phyloP scores from a whole-genome alignment of 2,888 invertebrate species.

The Sesia apiformis region DNA sequence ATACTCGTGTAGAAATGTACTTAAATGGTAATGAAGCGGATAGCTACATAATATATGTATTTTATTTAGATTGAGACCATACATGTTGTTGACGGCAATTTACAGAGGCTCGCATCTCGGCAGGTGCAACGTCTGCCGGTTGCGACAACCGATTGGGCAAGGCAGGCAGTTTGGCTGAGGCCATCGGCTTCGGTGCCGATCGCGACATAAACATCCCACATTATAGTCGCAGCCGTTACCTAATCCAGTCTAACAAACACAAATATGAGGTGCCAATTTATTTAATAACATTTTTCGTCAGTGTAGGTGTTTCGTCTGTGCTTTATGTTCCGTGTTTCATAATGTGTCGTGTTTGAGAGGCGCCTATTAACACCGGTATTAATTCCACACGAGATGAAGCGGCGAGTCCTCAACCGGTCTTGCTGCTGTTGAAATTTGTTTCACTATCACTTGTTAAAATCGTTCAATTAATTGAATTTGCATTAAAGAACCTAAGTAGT shows the following conservation, averaged over 20 bases:
- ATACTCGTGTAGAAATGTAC: no score
- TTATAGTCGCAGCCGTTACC: constrained; percentile 50
- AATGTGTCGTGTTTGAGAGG: no score
- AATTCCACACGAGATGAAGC: constrained; percentile 21
- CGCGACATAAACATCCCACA: constrained; percentile 63
- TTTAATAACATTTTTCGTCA: no score
- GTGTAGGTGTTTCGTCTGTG: no score
- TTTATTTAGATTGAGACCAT: constrained; percentile 22
- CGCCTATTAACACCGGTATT: no score
- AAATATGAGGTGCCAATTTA: constrained; percentile 27
- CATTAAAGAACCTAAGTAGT: no score
- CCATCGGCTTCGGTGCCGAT: constrained; percentile 55
- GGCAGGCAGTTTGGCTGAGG: constrained; percentile 34
- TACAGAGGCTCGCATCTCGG: constrained; percentile 57
- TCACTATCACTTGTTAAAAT: constrained; percentile 22
- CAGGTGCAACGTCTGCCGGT: constrained; percentile 65
- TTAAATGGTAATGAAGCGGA: no score
- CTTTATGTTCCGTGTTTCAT: no score
- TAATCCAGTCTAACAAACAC: constrained; percentile 48
- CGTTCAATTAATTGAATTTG: no score
- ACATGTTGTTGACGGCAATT: constrained; percentile 30
- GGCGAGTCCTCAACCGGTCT: constrained; percentile 34
- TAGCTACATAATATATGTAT: no score
- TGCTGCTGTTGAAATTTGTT: constrained; percentile 36
- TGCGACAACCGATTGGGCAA: constrained; percentile 68